Evolutionary conservation across 2,797 vertebrate species (phyloP).

Genomic region (Enteromius mattozi): DNA sequence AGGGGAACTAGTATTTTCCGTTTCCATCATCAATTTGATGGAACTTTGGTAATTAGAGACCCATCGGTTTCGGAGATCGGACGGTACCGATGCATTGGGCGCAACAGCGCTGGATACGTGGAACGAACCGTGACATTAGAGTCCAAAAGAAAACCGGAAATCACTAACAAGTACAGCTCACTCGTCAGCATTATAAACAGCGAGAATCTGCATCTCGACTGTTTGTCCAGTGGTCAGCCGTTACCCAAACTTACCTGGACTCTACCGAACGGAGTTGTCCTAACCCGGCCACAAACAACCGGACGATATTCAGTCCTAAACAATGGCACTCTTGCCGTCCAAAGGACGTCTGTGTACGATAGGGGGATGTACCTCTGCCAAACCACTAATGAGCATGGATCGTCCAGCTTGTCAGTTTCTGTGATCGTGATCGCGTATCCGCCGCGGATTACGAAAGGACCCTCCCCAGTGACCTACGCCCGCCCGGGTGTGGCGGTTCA

Average conservation of each 20-base stretch:
- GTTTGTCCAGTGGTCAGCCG: conserved; percentile 68
- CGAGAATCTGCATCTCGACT: conserved; percentile 86
- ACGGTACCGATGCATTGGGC: conserved; percentile 79
- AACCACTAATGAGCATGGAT: conserved; percentile 71
- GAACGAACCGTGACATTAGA: conserved; percentile 77
- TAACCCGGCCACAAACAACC: conserved; percentile 77
- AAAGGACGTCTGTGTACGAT: conserved; percentile 86
- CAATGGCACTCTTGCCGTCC: conserved; percentile 86
- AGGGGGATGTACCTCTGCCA: conserved; percentile 88
- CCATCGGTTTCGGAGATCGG: conserved; percentile 74
- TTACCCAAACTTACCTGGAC: conserved; percentile 81
- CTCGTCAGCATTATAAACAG: conserved; percentile 88
- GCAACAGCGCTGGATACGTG: conserved; percentile 74
- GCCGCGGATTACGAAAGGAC: conserved; percentile 88
- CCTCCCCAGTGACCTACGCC: conserved; percentile 85
- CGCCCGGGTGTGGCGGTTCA: conserved; percentile 84
- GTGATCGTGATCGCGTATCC: conserved; percentile 95
- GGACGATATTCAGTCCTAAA: conserved; percentile 78
- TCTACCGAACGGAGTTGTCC: conserved; percentile 79
- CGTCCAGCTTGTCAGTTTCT: conserved; percentile 76
- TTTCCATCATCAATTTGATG: conserved; percentile 76
- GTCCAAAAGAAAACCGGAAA: conserved; percentile 73
- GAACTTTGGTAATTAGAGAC: conserved; percentile 75
- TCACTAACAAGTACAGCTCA: conserved; percentile 77
- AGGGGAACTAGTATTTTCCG: conserved; percentile 69